Base-by-base conservation (phyloP, 1,140 invertebrate genomes). In the Brachionus manjavacas region DNA sequence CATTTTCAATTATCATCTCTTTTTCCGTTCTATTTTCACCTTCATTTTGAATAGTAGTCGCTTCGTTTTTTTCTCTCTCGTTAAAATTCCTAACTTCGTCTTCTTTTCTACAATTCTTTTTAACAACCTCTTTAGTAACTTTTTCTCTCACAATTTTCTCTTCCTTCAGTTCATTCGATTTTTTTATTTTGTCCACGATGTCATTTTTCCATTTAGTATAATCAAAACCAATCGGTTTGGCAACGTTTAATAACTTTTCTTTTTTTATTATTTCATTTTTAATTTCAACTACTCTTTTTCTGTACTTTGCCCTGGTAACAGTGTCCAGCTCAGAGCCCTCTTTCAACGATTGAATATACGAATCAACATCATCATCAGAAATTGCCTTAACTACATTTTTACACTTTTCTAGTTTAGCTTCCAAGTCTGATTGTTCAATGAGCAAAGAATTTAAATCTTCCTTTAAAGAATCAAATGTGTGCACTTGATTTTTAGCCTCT, bases 391-490 rank as follows among this genome's bases (percentile, higher is more conserved):
- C 23, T 20, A 83, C 23, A 31, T 83, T 39, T 70, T 70, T 68
- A 46, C 60, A 68, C 46, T 68, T 55, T 28, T 83, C 81, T 49
- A 83, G 46, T 68, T 83, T 83, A n/a, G 31, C 16, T 70, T 83
- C 81, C 43, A 83, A 49, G 16, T 83, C 81, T 12, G 12, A 11
- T 70, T 83, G 64, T 83, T 83, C 81, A 3, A 4, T 16, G 12
- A 68, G 16, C n/a, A 72, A 28, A 52, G 28, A 39, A 16, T 8
- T 70, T 16, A 83, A 31, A 31, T 83, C 20, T 20, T 16, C n/a
- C n/a, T 49, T 20, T 28, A 83, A 28, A 12, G 81, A 70, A 14
- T 83, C 81, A 72, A 83, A 83, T 12, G 81, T 83, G 46, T 83
- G 60, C 16, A 83, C 81, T 83, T 68, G 39, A 52, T 46, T 70